Conservation (phyloP, 2,888 invertebrate species). For the Keiferia lycopersicella region DNA sequence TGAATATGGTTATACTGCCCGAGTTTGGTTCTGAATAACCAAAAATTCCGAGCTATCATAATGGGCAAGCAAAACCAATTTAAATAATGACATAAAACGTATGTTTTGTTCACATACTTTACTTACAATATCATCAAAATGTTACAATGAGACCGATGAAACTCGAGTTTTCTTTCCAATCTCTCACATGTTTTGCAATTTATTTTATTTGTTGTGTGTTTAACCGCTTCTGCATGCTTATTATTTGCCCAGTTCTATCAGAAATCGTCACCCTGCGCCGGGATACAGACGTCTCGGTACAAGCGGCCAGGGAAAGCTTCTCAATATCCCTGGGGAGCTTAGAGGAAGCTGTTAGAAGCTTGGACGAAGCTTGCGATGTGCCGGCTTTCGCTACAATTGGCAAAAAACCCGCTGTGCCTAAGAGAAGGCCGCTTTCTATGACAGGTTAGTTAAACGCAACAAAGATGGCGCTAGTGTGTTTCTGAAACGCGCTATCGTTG, state of each 20-base stretch:
- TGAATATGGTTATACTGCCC: too few species aligned
- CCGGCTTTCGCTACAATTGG: constrained; percentile 73
- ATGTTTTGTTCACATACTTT: too few species aligned
- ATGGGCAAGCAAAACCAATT: too few species aligned
- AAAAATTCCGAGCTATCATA: too few species aligned
- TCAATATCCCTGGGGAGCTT: constrained; percentile 74
- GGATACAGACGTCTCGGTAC: constrained; percentile 74
- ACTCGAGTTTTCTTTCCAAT: background rate
- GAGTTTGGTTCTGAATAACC: too few species aligned
- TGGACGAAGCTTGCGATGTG: constrained; percentile 68
- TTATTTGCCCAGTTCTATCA: constrained; percentile 52
- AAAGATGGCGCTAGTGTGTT: too few species aligned
- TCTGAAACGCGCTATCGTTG: background rate
- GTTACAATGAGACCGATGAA: background rate
- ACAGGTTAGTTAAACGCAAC: constrained; percentile 67
- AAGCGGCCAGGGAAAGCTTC: constrained; percentile 73
- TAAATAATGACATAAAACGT: too few species aligned
- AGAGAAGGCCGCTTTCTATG: constrained; percentile 83
- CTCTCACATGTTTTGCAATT: too few species aligned
- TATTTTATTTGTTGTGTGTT: constrained; percentile 42
- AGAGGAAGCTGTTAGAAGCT: constrained; percentile 70
- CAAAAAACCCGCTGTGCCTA: constrained; percentile 76
- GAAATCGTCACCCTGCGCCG: constrained; percentile 80
- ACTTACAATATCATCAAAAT: too few species aligned
- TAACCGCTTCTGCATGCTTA: constrained; percentile 55